Base-by-base conservation (phyloP, 2,797 vertebrate genomes). In the Cynopterus sphinx region DNA sequence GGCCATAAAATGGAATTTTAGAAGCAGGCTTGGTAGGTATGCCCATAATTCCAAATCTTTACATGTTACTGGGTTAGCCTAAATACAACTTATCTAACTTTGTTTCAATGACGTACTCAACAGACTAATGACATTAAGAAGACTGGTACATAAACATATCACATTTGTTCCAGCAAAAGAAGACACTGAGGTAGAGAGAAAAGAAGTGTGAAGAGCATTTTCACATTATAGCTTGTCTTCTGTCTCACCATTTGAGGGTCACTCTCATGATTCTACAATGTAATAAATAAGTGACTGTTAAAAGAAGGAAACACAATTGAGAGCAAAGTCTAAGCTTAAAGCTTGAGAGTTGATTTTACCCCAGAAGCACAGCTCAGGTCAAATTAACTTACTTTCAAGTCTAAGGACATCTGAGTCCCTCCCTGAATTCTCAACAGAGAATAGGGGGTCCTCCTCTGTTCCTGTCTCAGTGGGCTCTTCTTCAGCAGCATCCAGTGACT, bases 351-450 rank as follows among this genome's bases (percentile, higher is more conserved):
- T 0, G 6, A 96, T 86, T 97, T 94, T 95, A 77, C 15, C 55
- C 79, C 65, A 89, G 95, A 94, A 97, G 71, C 51, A 82, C 65
- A 84, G 68, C 95, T 33, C 57, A 95, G 94, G 74, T 51, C 94
- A 97, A 97, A 70, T 12, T 93, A 87, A 98, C 98, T 98, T 98
- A 99, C 99, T 98, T 98, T 98, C 98, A 92, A 99, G 96, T 85
- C 97, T 98, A 94, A 98, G 55, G 96, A 98, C 96, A 51, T 98
- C 96, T 55, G 98, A 96, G 91, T 97, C 97, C 53, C 95, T 96
- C 96, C 96, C 71, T 96, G 98, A 97, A 95, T 70, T 97, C 90
- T 95, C 97, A 93, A 96, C 77, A 73, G 98, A 95, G 89, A 93
- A 83, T 81, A 97, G 90, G 55, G 90, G 94, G 85, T 97, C 95